These are phyloP conservation scores for Parnassius mnemosyne DNA, from an alignment of 2,888 invertebrate species.

Conservation along the genomic window DNA sequence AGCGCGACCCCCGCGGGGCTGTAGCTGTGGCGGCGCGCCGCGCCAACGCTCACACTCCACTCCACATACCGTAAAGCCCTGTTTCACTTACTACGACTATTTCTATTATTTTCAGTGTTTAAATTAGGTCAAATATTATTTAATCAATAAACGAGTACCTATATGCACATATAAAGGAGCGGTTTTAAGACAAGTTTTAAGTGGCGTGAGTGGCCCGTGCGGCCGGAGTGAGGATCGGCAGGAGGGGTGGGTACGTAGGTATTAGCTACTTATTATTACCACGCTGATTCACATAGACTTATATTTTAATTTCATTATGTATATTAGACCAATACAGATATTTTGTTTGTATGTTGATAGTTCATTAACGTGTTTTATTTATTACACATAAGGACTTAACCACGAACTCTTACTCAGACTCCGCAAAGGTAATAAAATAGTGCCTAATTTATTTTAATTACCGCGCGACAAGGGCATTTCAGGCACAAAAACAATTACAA, in stretches of 20 bases:
- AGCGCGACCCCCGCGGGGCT: constrained; percentile 51
- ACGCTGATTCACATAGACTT: constrained; percentile 43
- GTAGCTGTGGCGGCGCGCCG: background rate
- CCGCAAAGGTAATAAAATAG: no score
- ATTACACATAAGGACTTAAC: no score
- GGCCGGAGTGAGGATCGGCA: constrained; percentile 41
- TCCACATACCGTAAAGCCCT: no score
- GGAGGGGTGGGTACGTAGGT: constrained; percentile 46
- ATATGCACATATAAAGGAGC: constrained; percentile 37
- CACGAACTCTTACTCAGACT: no score
- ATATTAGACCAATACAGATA: no score
- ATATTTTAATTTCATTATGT: no score
- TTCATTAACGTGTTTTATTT: no score
- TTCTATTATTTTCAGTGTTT: constrained; percentile 18
- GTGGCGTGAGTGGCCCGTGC: constrained; percentile 50
- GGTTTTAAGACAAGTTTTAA: constrained; percentile 45
- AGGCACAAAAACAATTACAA: no score
- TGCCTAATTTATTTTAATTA: no score
- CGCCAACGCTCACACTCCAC: background rate
- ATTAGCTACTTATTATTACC: constrained; percentile 67
- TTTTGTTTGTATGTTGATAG: no score
- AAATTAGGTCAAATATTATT: constrained; percentile 39
- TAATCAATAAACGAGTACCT: constrained; percentile 39
- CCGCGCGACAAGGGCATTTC: no score
- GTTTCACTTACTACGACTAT: background rate